Evolutionary conservation across 1,140 invertebrate genomes (phyloP).

Genomic region (Drosophila albomicans): DNA sequence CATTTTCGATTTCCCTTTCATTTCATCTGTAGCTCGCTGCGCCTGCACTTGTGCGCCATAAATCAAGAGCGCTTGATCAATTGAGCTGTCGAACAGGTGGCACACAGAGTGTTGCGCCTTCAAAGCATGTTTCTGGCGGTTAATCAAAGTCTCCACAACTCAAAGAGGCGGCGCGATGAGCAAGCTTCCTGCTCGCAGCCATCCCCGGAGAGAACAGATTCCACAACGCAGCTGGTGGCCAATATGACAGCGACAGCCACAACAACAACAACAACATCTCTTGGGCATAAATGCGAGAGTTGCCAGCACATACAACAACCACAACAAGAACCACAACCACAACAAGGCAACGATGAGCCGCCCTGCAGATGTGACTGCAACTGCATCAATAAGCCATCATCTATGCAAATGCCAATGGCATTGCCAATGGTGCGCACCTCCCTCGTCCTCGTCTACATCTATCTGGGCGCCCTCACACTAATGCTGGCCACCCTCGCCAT

Average conservation of each 20-base stretch:
- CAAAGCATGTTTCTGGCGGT: conserved; percentile 76
- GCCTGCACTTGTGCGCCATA: conserved; percentile 57
- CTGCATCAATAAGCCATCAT: conserved; percentile 19
- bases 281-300: conserved; percentile 28
- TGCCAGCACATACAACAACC: conserved; percentile 34
- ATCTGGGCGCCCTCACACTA: conserved; percentile 69
- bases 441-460: conserved; percentile 68
- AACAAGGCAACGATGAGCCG: not conserved
- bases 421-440: conserved; percentile 36
- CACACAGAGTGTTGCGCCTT: not conserved
- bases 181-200: not conserved
- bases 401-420: not conserved
- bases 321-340: not conserved
- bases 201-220: conserved; percentile 40
- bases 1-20: not conserved
- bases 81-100: conserved; percentile 32
- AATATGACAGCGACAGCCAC: conserved; percentile 2
- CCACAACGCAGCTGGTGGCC: conserved; percentile 55
- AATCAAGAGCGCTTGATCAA: conserved; percentile 52
- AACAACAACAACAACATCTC: not conserved
- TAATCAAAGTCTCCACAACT: conserved; percentile 73
- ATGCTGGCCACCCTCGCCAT: conserved; percentile 72
- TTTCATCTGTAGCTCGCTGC: not conserved
- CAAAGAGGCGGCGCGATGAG: conserved; percentile 36
- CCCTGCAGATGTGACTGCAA: conserved; percentile 41